phyloP scores from a whole-genome alignment of 2,797 vertebrate species.

The Prunella strophiata region DNA sequence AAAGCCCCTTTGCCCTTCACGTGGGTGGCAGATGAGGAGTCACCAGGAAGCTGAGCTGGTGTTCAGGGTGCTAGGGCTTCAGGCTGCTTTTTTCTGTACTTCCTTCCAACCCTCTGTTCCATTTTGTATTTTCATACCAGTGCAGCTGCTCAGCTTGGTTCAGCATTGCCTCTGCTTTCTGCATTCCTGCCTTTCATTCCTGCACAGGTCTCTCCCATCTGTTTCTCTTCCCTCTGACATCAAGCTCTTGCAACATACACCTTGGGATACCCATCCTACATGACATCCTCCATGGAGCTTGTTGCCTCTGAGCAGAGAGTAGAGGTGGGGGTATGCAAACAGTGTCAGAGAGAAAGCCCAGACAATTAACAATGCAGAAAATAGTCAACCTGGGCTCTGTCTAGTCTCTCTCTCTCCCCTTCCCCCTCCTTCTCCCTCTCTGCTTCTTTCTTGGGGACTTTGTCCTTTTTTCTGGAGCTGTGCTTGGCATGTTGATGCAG shows the following conservation, averaged over 20 bases:
- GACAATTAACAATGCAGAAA: conserved; percentile 5
- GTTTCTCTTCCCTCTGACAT: not conserved
- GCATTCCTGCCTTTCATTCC: conserved; percentile 14
- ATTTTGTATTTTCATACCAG: conserved; percentile 3
- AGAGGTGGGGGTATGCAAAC: not conserved
- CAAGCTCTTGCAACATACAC: not conserved
- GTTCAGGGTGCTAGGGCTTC: not conserved
- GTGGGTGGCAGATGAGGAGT: not conserved
- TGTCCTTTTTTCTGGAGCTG: conserved; percentile 59
- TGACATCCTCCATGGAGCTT: not conserved
- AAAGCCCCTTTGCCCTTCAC: not conserved
- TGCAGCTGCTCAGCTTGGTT: not conserved
- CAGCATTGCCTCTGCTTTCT: not conserved
- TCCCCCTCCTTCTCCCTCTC: conserved; percentile 22
- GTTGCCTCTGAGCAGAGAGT: not conserved
- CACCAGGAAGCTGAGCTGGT: not conserved
- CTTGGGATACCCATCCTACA: not conserved
- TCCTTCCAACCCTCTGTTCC: not conserved
- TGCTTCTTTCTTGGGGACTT: conserved; percentile 37
- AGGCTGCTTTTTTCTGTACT: not conserved
- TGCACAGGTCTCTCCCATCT: not conserved
- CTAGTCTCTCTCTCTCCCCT: not conserved
- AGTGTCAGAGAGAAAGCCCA: not conserved
- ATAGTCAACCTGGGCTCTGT: conserved; percentile 27
- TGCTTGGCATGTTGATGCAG: conserved; percentile 62